Conservation (phyloP, 2,113 vertebrate species). For the Neopipo cinnamomea region DNA sequence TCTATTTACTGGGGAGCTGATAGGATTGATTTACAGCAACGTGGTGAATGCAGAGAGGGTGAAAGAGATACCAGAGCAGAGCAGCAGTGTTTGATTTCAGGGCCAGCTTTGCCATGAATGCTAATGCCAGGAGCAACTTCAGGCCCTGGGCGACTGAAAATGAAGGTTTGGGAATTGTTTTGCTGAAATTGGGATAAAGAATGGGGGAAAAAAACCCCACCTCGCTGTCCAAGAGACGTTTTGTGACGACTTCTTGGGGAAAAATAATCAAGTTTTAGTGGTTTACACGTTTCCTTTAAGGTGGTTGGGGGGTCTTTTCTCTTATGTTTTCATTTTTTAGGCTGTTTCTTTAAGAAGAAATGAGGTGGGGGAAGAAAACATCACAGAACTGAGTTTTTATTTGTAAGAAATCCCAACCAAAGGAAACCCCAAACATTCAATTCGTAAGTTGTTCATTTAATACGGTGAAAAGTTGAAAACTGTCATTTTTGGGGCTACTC, state of each 20-base stretch:
- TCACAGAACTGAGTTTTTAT: not conserved
- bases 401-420: not conserved
- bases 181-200: not conserved
- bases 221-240: rapidly evolving
- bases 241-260: rapidly evolving
- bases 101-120: not conserved
- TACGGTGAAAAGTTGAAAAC: not conserved
- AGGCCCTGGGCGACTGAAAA: not conserved
- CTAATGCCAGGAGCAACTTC: not conserved
- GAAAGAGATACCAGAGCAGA: not conserved
- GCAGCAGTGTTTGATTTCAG: not conserved
- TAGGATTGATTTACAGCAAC: slow-evolving; percentile 4
- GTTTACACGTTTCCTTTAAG: not conserved
- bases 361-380: not conserved
- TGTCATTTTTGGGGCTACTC: rapidly evolving
- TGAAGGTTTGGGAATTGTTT: not conserved
- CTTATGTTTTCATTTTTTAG: not conserved
- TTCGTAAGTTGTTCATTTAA: not conserved
- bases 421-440: not conserved
- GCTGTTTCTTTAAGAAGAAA: not conserved
- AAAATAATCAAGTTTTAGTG: not conserved
- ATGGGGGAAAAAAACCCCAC: not conserved
- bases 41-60: not conserved
- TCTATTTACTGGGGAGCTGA: not conserved
- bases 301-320: not conserved